phyloP scores from a whole-genome alignment of 2,888 invertebrate species.

The Scaptomyza flava region DNA sequence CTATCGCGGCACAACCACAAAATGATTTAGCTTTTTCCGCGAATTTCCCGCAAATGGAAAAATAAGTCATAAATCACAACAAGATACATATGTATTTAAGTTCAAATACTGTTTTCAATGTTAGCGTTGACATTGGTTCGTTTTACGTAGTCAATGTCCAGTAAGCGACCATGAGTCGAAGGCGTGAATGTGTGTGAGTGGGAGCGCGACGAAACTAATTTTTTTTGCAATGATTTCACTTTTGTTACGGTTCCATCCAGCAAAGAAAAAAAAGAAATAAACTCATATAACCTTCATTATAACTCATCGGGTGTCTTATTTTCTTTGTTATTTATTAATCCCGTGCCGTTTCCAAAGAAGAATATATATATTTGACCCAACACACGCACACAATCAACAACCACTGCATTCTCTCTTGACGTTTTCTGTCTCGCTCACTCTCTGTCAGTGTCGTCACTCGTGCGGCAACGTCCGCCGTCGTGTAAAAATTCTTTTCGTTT shows the following conservation, averaged over 20 bases:
- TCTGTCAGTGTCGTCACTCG: constrained; percentile 58
- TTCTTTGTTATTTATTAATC: constrained; percentile 48
- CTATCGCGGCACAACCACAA: constrained; percentile 30
- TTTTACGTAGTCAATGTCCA: constrained; percentile 54
- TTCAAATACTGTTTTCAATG: neutral
- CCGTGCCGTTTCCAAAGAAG: constrained; percentile 25
- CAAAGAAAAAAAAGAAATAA: constrained; percentile 32
- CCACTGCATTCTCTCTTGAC: constrained; percentile 52
- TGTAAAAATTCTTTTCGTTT: constrained; percentile 66
- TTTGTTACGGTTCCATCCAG: constrained; percentile 6
- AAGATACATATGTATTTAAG: constrained; percentile 3
- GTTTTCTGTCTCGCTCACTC: constrained; percentile 16
- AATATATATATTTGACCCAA: constrained; percentile 46
- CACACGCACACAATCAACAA: constrained; percentile 53
- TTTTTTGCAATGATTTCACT: constrained; percentile 53
- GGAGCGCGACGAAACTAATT: constrained; percentile 14
- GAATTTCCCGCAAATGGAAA: constrained; percentile 27
- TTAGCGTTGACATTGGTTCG: constrained; percentile 40
- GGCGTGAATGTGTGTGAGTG: constrained; percentile 8
- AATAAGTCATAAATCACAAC: constrained; percentile 6
- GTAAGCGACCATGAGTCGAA: constrained; percentile 59
- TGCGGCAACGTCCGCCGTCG: constrained; percentile 56
- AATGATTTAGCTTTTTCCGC: constrained; percentile 12
- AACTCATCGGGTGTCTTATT: constrained; percentile 22
- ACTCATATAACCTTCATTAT: constrained; percentile 39